A percentile compares a stretch with the other conserved stretches of the same genome.
phyloP scores from a whole-genome alignment of 2,113 vertebrate genomes.

The Catagonus wagneri region DNA sequence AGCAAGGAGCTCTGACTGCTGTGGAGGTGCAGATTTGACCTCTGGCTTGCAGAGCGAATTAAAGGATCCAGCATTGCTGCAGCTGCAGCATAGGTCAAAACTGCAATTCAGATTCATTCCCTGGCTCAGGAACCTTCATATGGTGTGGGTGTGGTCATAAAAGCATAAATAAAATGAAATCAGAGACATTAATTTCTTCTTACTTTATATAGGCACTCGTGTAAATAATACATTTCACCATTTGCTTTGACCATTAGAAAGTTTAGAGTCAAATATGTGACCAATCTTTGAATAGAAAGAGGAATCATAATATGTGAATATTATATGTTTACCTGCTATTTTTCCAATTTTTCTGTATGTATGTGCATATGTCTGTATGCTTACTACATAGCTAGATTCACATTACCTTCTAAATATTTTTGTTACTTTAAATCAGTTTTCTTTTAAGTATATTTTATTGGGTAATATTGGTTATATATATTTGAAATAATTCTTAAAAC shows the following conservation, averaged over 20 bases:
- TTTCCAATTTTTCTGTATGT: neutral
- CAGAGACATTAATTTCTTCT: neutral
- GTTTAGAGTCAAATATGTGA: neutral
- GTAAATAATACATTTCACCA: neutral
- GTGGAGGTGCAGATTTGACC: too few species aligned
- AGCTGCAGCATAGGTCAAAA: too few species aligned
- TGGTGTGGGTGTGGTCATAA: too few species aligned
- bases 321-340: neutral
- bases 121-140: too few species aligned
- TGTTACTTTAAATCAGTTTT: neutral
- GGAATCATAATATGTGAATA: neutral
- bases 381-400: neutral
- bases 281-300: neutral
- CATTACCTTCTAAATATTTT: neutral
- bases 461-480: neutral
- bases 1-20: too few species aligned
- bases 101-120: too few species aligned
- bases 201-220: neutral
- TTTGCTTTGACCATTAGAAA: neutral
- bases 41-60: too few species aligned
- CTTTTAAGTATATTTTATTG: neutral
- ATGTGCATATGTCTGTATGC: fast-evolving
- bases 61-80: too few species aligned
- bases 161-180: neutral
- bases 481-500: constrained; percentile 11